Base-by-base conservation (phyloP, 2,113 vertebrate species). In the Pelusios castaneus region DNA sequence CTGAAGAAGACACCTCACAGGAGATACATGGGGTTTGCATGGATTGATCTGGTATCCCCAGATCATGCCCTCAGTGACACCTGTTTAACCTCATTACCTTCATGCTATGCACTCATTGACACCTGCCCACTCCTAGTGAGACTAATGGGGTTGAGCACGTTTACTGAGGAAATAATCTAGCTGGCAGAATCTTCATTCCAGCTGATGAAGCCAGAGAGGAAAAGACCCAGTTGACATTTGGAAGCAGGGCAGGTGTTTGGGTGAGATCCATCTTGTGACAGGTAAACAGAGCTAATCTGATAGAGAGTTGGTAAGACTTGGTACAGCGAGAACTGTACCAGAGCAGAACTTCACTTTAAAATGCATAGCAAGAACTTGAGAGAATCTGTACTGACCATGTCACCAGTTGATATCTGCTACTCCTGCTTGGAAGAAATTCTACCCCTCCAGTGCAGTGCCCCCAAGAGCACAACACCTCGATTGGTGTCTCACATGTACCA, bases 351-450 rank as follows among this genome's bases (percentile, higher is more conserved):
- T 63, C 56, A 58, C 24, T 58, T 52, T 52, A 52, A 52, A 52
- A 52, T 17, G 17, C 16, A 17, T 52, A 17, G 51, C 14, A 52
- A 52, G 51, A 52, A 14, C 51, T 4, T 52, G 51, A 52, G 12
- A 90, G 34, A 38, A 88, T 10, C 81, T 5, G 21, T 31, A 31
- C 5, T n/a, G 47, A 21, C 11, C 52, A 77, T 51, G 83, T 86
- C 56, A 0, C 0, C 3, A 70, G 27, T 2, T 0, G 4, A 10
- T 27, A 25, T 29, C 41, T 75, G 12, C 10, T 5, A 5, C 22
- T 73, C 67, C 38, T 73, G n/a, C 67, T 19, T 73, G 67, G 41
- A 12, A 43, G 70, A 75, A 75, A 43, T 14, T 22, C 70, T 75
- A 27, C 10, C 41, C 38, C 24, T 24, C 38, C 21, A 43, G 11